Conservation (phyloP, 2,888 invertebrate species). For the Agrotis segetum region DNA sequence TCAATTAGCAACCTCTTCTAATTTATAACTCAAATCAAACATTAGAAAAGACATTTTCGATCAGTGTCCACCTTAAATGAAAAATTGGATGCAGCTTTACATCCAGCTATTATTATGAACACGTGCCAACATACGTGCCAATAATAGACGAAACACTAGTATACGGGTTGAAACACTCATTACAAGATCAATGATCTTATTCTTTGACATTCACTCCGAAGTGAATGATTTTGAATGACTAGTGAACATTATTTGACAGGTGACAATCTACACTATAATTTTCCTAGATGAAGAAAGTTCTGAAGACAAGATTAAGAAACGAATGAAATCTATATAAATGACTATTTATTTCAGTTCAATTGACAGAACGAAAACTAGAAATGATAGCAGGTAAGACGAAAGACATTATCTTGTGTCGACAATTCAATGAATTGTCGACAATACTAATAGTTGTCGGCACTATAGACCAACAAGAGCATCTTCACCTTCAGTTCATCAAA, state of each 20-base stretch:
- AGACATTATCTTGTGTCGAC: neutral
- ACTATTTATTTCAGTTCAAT: neutral
- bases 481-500: neutral
- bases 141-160: slow-evolving; percentile 44
- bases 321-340: neutral
- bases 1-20: neutral
- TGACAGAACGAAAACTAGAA: neutral
- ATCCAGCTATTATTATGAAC: slow-evolving; percentile 55
- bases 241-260: slow-evolving; percentile 7
- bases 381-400: neutral
- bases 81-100: slow-evolving; percentile 42
- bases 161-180: slow-evolving; percentile 56
- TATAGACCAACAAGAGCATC: neutral
- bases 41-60: slow-evolving; percentile 32
- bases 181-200: slow-evolving; percentile 67
- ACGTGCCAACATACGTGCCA: slow-evolving; percentile 65
- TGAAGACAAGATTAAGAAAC: neutral
- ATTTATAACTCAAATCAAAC: neutral
- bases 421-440: neutral
- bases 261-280: neutral
- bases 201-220: slow-evolving; percentile 35
- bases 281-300: neutral
- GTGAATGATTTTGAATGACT: slow-evolving; percentile 18
- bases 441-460: neutral
- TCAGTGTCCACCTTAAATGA: slow-evolving; percentile 60